Base-by-base conservation (phyloP, 2,888 invertebrate genomes). In the Dorcus hopei region DNA sequence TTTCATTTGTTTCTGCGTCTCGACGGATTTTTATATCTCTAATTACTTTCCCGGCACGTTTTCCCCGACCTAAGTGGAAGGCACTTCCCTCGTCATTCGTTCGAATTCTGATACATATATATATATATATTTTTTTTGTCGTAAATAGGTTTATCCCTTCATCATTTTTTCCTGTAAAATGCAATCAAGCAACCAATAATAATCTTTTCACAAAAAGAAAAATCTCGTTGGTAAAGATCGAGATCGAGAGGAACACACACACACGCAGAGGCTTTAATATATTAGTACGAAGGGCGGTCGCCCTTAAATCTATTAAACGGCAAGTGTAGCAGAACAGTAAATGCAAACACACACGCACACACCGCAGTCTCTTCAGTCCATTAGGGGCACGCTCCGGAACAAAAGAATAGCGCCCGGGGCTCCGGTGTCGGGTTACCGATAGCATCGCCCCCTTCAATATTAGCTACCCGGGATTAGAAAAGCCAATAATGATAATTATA, bases 401-500 rank as follows among this genome's bases (percentile, higher is more conserved):
- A 74, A 73, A 74, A 71, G 73, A 71, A 67, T 71, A 71, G 68
- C 72, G 68, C 62, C 59, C 57, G 61, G 58, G 45, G 57, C 68
- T 62, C 55, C 62, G 76, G 76, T 76, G 73, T 77, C 74, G 70
- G 65, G 74, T 76, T 77, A 75, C 76, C 67, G 73, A 72, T 73
- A 70, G 59, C 64, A 71, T 71, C 71, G 63, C 68, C 69, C 68
- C 63, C 62, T 65, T 68, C 65, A 65, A 68, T 66, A 73, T 72
- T 71, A 72, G 71, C 71, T 65, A 68, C 64, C 26, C 70, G 69
- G 74, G 75, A 77, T 78, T 76, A 76, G 73, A 68, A 76, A 76
- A 76, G 77, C 77, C 78, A 79, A 79, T 79, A 79, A 79, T 70
- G 77, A 75, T 79, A 79, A 79, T 79, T 79, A 74, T 76, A 78